phyloP scores from a whole-genome alignment of 2,888 invertebrate genomes.

The Herminia tarsipennalis region DNA sequence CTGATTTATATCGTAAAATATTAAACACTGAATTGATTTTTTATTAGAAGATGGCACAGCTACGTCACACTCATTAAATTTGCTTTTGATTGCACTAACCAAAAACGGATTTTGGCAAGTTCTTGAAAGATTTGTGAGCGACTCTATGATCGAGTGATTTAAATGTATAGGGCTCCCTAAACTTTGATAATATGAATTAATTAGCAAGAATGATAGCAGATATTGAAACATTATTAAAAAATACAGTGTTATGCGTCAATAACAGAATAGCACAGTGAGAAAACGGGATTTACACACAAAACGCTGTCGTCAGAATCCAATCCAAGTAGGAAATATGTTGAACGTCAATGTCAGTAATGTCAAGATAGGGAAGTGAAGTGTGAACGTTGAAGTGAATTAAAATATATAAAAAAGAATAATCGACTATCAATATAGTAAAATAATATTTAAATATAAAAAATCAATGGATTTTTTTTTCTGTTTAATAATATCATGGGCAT shows the following conservation, averaged over 20 bases:
- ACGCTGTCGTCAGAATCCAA: constrained; percentile 18
- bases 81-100: constrained; percentile 51
- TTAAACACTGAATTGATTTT: constrained; percentile 64
- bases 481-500: too few relatives aligned
- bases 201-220: constrained; percentile 58
- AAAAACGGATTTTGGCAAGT: constrained; percentile 64
- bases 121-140: constrained; percentile 49
- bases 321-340: constrained; percentile 20
- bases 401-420: too few relatives aligned
- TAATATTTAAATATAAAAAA: too few relatives aligned
- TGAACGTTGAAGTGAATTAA: too few relatives aligned
- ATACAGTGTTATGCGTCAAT: constrained; percentile 1
- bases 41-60: constrained; percentile 45
- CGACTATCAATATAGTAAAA: too few relatives aligned
- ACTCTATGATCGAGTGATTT: constrained; percentile 33
- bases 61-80: constrained; percentile 56
- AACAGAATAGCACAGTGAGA: constrained; percentile 15
- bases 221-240: constrained; percentile 59
- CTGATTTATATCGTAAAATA: constrained; percentile 73
- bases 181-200: constrained; percentile 62
- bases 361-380: neutral
- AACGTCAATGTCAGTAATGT: constrained; percentile 5
- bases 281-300: constrained; percentile 13
- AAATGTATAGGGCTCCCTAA: constrained; percentile 57
- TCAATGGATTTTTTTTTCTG: too few relatives aligned